These are phyloP conservation scores for Xanthostigma xanthostigma DNA, from an alignment of 2,888 invertebrate genomes.

Conservation along the genomic window DNA sequence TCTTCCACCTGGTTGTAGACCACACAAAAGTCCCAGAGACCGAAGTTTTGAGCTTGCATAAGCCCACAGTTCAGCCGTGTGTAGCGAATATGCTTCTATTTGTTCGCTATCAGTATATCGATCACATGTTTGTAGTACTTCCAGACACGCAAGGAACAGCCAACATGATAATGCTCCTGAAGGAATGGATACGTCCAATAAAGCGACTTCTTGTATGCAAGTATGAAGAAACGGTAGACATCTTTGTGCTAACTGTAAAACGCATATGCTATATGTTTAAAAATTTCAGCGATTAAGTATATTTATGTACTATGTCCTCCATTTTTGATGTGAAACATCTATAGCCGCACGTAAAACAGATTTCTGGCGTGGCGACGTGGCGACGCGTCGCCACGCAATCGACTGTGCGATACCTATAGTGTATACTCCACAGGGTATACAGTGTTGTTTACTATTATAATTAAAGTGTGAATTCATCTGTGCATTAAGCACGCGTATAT, in stretches of 20 bases:
- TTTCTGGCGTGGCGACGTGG: too few relatives aligned
- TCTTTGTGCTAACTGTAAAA: constrained; percentile 62
- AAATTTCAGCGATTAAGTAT: background rate
- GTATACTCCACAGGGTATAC: too few relatives aligned
- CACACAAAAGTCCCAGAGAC: constrained; percentile 77
- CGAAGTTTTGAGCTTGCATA: constrained; percentile 59
- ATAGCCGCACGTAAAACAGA: too few relatives aligned
- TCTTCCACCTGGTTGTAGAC: constrained; percentile 67
- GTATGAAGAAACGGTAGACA: constrained; percentile 83
- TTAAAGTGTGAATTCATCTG: too few relatives aligned
- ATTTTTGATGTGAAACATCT: too few relatives aligned
- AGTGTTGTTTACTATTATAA: too few relatives aligned
- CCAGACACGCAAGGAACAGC: constrained; percentile 83
- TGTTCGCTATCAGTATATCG: constrained; percentile 48
- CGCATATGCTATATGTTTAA: background rate
- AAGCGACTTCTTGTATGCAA: constrained; percentile 67
- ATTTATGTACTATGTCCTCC: background rate
- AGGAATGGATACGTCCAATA: constrained; percentile 64
- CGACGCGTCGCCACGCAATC: too few relatives aligned
- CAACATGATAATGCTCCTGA: constrained; percentile 81
- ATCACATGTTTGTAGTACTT: constrained; percentile 69
- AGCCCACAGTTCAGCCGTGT: constrained; percentile 77
- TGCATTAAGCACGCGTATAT: too few relatives aligned
- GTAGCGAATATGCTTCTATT: constrained; percentile 61
- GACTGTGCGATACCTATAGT: too few relatives aligned